Conservation (phyloP, 2,888 invertebrate genomes). For the Temnothorax ravouxi region DNA sequence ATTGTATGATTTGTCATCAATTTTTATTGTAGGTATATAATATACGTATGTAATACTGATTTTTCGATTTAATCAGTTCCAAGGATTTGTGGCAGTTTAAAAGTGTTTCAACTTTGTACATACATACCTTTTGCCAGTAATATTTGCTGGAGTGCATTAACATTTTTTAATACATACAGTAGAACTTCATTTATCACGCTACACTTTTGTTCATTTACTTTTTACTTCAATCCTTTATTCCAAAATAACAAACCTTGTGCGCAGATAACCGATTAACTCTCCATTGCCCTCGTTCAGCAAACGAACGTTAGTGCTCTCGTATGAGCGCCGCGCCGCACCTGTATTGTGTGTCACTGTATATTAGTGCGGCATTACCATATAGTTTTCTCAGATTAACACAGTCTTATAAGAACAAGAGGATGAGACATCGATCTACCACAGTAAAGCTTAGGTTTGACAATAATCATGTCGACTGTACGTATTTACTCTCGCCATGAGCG, state of each 20-base stretch:
- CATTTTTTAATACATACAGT: not conserved
- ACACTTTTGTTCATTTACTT: not conserved
- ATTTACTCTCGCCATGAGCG: too few species aligned
- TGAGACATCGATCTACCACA: too few species aligned
- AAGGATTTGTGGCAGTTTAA: conserved; percentile 30
- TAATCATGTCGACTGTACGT: too few species aligned
- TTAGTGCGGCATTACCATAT: too few species aligned
- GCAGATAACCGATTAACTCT: not conserved
- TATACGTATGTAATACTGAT: conserved; percentile 36
- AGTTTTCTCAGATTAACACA: too few species aligned
- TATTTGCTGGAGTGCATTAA: conserved; percentile 7
- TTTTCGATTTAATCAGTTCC: conserved; percentile 24
- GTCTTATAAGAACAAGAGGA: too few species aligned
- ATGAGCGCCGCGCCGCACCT: too few species aligned
- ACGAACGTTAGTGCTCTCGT: too few species aligned
- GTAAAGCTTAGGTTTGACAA: too few species aligned
- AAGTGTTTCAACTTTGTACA: conserved; percentile 4
- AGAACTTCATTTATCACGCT: conserved; percentile 31
- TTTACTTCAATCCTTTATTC: not conserved
- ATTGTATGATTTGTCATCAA: conserved; percentile 2
- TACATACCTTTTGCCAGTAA: conserved; percentile 18
- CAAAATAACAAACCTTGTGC: not conserved
- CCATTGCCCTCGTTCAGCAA: too few species aligned
- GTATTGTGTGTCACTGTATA: too few species aligned
- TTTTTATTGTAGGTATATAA: conserved; percentile 26